Evolutionary conservation across 2,888 invertebrate species (phyloP).

Genomic region (Noctua janthina): DNA sequence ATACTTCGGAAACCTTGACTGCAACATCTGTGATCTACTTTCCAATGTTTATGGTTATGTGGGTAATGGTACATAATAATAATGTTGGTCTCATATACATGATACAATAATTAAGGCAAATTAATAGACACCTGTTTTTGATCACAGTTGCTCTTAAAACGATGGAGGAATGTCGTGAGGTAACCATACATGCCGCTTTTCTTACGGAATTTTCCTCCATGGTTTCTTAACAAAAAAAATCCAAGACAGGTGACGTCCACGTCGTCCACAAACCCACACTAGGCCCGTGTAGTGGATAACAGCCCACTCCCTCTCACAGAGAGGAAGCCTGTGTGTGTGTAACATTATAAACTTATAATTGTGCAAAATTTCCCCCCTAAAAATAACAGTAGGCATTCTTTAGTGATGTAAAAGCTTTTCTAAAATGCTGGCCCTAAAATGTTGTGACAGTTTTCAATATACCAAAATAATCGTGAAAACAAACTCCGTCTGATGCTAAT

Average conservation of each 20-base stretch:
- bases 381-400: background rate
- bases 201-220: background rate
- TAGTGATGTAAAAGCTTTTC: background rate
- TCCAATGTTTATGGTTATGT: background rate
- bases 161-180: background rate
- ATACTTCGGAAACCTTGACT: constrained; percentile 45
- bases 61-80: background rate
- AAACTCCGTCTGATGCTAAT: background rate
- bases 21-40: constrained; percentile 23
- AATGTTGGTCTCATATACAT: background rate
- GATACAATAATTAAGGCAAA: background rate
- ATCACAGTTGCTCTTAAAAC: background rate
- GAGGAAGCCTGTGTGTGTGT: background rate
- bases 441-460: background rate
- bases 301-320: no score
- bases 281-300: background rate
- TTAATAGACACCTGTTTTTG: background rate
- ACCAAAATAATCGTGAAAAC: background rate
- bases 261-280: background rate
- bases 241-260: background rate
- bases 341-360: background rate
- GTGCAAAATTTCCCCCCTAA: background rate
- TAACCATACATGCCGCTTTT: background rate
- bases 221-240: background rate
- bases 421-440: background rate